These are phyloP conservation scores for Plebejus argus DNA, from an alignment of 2,888 invertebrate species.

Conservation along the genomic window DNA sequence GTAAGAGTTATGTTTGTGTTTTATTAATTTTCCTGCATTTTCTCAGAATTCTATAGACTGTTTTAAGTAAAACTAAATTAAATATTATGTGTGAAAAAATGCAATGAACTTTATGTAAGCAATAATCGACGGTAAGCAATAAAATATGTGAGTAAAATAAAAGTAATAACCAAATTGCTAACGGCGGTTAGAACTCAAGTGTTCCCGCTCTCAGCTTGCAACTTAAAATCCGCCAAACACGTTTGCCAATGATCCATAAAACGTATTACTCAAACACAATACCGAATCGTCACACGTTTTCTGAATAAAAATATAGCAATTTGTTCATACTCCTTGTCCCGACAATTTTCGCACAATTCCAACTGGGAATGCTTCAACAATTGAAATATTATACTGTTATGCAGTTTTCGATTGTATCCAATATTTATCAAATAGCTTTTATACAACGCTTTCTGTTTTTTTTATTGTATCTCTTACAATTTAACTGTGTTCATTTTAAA, in stretches of 20 bases:
- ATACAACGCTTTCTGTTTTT: not conserved
- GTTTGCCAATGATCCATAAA: slow-evolving; percentile 57
- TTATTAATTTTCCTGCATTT: too few relatives aligned
- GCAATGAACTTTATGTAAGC: too few relatives aligned
- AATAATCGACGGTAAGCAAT: too few relatives aligned
- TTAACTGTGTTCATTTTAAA: not conserved
- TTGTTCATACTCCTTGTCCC: slow-evolving; percentile 44
- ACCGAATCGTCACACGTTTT: slow-evolving; percentile 52
- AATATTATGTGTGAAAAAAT: too few relatives aligned
- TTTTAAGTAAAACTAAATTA: too few relatives aligned
- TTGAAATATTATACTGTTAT: slow-evolving; percentile 42
- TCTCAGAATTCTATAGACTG: too few relatives aligned
- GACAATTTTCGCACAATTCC: slow-evolving; percentile 44
- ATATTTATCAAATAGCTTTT: slow-evolving; percentile 11
- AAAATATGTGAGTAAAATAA: too few relatives aligned
- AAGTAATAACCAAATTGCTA: too few relatives aligned
- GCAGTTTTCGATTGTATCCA: slow-evolving; percentile 38
- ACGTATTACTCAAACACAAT: slow-evolving; percentile 54
- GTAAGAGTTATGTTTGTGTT: too few relatives aligned
- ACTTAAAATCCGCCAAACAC: slow-evolving; percentile 44
- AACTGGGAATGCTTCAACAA: slow-evolving; percentile 41
- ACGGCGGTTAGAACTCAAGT: not conserved
- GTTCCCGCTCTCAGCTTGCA: slow-evolving; percentile 16
- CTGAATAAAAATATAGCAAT: slow-evolving; percentile 50
- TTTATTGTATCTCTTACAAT: not conserved